phyloP scores from a whole-genome alignment of 1,140 invertebrate genomes.

The Acromyrmex charruanus region DNA sequence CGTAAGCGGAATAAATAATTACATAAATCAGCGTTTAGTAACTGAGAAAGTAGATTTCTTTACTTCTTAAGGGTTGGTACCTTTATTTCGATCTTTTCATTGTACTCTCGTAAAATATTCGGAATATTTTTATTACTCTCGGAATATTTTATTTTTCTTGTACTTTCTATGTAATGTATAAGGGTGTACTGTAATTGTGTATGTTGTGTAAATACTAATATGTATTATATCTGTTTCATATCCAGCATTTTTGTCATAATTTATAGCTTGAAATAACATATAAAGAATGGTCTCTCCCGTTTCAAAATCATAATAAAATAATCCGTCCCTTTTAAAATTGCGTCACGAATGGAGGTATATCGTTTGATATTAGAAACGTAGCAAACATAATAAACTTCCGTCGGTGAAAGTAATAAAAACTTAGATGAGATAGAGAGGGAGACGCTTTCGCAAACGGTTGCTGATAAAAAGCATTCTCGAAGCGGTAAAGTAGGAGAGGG shows the following conservation, averaged over 20 bases:
- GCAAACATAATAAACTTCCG: conserved; percentile 72
- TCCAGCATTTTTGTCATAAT: background rate
- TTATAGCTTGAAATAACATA: background rate
- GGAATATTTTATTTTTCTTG: background rate
- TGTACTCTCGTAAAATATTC: background rate
- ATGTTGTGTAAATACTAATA: background rate
- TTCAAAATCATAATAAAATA: conserved; percentile 4
- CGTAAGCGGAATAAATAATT: conserved; percentile 54
- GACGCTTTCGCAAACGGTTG: background rate
- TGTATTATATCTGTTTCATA: background rate
- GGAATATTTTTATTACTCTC: background rate
- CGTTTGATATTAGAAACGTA: conserved; percentile 40
- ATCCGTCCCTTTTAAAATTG: conserved; percentile 10
- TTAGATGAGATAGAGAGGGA: conserved; percentile 53
- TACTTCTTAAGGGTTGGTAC: background rate
- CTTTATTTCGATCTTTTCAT: conserved; percentile 7
- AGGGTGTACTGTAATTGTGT: background rate
- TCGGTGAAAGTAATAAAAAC: conserved; percentile 73
- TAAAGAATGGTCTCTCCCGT: background rate
- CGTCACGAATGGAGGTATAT: conserved; percentile 5
- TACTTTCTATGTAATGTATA: background rate
- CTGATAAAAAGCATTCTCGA: conserved; percentile 57
- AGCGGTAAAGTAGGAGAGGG: background rate
- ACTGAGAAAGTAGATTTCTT: conserved; percentile 32
- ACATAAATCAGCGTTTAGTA: conserved; percentile 44